phyloP scores from a whole-genome alignment of 1,140 invertebrate species.

The Tetragonula clypearis region DNA sequence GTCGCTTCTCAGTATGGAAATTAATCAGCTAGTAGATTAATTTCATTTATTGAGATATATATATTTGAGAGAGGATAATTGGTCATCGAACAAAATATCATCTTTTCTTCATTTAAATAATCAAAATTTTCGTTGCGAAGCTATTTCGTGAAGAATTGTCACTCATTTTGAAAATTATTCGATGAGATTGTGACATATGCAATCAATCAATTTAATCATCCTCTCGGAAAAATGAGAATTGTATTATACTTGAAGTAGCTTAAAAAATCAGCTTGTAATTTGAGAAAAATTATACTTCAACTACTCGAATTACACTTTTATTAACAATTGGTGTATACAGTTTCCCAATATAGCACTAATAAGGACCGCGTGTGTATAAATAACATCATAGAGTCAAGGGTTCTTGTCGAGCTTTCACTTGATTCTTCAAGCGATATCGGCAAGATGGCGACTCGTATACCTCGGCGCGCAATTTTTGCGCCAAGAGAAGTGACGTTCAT shows the following conservation, averaged over 20 bases:
- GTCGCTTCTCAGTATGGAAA: neutral
- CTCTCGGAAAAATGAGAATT: too few species aligned
- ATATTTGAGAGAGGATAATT: too few species aligned
- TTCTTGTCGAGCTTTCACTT: neutral
- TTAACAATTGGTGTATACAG: neutral
- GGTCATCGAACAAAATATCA: too few species aligned
- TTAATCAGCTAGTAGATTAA: neutral
- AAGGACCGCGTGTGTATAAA: neutral
- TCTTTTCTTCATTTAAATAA: neutral
- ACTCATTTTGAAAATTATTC: neutral
- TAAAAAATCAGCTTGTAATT: too few species aligned
- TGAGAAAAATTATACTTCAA: too few species aligned
- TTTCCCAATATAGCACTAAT: neutral
- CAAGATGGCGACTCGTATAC: neutral
- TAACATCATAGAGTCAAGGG: neutral
- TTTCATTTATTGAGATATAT: neutral
- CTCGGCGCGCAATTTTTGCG: neutral
- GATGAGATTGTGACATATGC: too few species aligned
- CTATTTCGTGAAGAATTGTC: neutral
- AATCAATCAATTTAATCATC: too few species aligned
- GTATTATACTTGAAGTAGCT: too few species aligned
- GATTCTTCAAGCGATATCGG: neutral
- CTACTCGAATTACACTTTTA: neutral
- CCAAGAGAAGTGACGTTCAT: constrained; percentile 27
- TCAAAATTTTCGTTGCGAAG: neutral